Conservation (phyloP, 2,888 invertebrate species). For the Spialia ferax region DNA sequence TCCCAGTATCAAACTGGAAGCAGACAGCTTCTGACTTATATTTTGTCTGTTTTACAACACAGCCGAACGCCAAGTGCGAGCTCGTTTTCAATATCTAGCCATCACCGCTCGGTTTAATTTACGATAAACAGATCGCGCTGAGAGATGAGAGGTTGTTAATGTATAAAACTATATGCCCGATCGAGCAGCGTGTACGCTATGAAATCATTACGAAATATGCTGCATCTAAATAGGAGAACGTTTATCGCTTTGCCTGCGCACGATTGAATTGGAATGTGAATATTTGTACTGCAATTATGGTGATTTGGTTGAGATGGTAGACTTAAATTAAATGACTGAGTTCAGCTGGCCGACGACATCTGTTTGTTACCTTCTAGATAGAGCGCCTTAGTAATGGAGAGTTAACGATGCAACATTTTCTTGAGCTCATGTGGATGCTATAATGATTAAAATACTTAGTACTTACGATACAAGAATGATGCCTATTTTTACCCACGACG, state of each 20-base stretch:
- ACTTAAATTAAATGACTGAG: conserved; percentile 55
- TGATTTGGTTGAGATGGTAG: conserved; percentile 54
- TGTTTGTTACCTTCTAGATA: conserved; percentile 54
- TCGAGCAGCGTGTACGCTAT: conserved; percentile 10
- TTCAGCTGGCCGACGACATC: conserved; percentile 51
- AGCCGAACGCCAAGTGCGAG: conserved; percentile 76
- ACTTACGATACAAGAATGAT: not conserved
- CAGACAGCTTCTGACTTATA: conserved; percentile 72
- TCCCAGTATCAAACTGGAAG: conserved; percentile 63
- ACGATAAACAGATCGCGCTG: conserved; percentile 59
- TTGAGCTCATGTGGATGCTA: not conserved
- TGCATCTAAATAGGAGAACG: not conserved
- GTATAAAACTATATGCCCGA: conserved; percentile 24
- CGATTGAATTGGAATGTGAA: not conserved
- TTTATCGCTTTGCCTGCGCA: not conserved
- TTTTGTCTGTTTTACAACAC: conserved; percentile 75
- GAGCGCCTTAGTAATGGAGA: conserved; percentile 41
- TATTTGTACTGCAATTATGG: conserved; percentile 45
- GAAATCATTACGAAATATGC: conserved; percentile 24
- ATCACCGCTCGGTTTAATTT: conserved; percentile 58
- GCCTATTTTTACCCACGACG: not conserved
- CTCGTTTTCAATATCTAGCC: conserved; percentile 61
- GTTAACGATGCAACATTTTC: conserved; percentile 15
- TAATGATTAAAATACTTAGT: not conserved
- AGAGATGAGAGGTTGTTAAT: conserved; percentile 38